Evolutionary conservation across 2,113 vertebrate species (phyloP).

Genomic region (Periophthalmus modestus): DNA sequence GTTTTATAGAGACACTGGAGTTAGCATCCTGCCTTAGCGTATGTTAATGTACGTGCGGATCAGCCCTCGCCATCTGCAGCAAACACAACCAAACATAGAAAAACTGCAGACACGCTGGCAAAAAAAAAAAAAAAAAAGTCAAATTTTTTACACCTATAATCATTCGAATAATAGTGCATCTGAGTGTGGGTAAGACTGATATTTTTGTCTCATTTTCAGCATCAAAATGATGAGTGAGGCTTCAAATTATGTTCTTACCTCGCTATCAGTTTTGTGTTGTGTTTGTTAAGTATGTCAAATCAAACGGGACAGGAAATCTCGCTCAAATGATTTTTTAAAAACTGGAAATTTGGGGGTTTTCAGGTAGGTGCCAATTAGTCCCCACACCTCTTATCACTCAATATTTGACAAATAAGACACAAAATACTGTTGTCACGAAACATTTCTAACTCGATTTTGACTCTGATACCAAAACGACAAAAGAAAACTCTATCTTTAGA

Average conservation of each 20-base stretch:
- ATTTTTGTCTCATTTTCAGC: background rate
- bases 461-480: no score
- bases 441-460: no score
- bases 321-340: no score
- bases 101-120: constrained; percentile 9
- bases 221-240: background rate
- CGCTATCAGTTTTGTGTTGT: background rate
- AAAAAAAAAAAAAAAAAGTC: constrained; percentile 11
- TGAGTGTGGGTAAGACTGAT: background rate
- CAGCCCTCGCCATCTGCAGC: constrained; percentile 43
- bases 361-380: no score
- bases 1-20: constrained; percentile 40
- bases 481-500: no score
- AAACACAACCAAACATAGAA: constrained; percentile 17
- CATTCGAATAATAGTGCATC: constrained; percentile 1
- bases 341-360: no score
- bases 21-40: constrained; percentile 41
- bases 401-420: no score
- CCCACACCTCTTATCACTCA: no score
- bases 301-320: background rate
- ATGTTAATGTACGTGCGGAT: constrained; percentile 36
- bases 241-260: background rate
- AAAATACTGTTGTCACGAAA: no score
- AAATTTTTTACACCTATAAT: background rate
- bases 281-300: background rate